Percentiles rank a stretch among this genome's conserved stretches.
These are phyloP conservation scores for Psettodes erumei DNA, from an alignment of 2,113 vertebrate species.

Conservation along the genomic window DNA sequence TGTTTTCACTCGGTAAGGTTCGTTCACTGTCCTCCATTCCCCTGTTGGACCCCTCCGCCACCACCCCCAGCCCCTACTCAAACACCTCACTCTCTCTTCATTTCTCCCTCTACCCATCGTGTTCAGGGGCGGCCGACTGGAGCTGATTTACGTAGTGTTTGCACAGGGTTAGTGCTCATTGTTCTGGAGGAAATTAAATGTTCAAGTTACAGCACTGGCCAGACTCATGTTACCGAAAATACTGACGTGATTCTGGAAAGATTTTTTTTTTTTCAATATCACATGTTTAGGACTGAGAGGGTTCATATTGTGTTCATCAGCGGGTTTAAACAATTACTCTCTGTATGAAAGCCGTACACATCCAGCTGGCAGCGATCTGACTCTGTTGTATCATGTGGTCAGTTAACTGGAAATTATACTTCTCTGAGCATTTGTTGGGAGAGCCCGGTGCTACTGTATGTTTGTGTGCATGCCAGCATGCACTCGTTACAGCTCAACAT, in stretches of 20 bases:
- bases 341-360: background rate
- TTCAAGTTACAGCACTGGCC: conserved; percentile 58
- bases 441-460: background rate
- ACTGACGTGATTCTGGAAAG: conserved; percentile 39
- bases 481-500: background rate
- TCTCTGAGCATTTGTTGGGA: background rate
- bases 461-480: background rate
- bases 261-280: conserved; percentile 23
- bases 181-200: conserved; percentile 75
- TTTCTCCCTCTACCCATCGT: conserved; percentile 33
- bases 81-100: background rate
- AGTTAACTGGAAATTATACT: background rate
- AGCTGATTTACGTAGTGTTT: conserved; percentile 69
- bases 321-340: conserved; percentile 10
- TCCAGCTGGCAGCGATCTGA: background rate
- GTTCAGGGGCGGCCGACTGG: conserved; percentile 47
- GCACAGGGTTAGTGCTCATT: conserved; percentile 54
- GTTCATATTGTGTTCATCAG: conserved; percentile 26
- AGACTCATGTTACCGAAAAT: conserved; percentile 56
- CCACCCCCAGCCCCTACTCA: background rate
- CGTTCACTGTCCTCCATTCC: conserved; percentile 14
- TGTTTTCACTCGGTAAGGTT: conserved; percentile 39
- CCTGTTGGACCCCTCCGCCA: conserved; percentile 13
- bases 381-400: background rate
- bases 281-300: conserved; percentile 25